phyloP scores from a whole-genome alignment of 1,140 invertebrate genomes.

The Bombus vancouverensis region DNA sequence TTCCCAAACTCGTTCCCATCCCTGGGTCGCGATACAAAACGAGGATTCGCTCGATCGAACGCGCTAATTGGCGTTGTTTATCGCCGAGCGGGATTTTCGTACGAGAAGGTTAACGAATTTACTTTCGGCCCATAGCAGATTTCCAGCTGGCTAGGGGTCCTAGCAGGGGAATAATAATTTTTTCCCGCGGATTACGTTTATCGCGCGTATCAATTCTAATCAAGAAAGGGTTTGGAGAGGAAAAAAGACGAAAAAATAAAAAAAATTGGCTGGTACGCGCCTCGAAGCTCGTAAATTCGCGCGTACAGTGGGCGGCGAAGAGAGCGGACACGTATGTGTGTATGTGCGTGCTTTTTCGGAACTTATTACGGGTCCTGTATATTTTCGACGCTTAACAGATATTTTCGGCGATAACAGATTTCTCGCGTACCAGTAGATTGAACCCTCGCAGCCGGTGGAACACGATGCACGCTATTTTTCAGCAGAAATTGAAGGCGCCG shows the following conservation, averaged over 20 bases:
- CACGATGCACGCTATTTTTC: slow-evolving; percentile 44
- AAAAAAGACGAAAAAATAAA: neutral
- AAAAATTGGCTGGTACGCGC: too few relatives aligned
- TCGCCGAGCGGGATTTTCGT: neutral
- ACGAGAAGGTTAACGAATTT: slow-evolving; percentile 20
- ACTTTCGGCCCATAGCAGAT: neutral
- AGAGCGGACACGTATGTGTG: neutral
- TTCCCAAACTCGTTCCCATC: neutral
- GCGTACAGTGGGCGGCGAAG: neutral
- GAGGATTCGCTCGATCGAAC: slow-evolving; percentile 18
- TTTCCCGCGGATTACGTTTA: neutral
- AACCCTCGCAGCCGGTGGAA: slow-evolving; percentile 20
- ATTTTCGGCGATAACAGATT: slow-evolving; percentile 41
- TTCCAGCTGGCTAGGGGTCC: neutral
- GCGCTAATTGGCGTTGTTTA: slow-evolving; percentile 43
- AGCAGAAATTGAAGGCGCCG: slow-evolving; percentile 46
- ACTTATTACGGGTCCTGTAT: slow-evolving; percentile 4
- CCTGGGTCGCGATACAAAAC: neutral
- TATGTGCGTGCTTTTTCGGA: slow-evolving; percentile 4
- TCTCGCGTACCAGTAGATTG: slow-evolving; percentile 20
- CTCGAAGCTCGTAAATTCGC: slow-evolving; percentile 1
- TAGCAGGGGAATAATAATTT: neutral
- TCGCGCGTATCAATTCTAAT: slow-evolving; percentile 34
- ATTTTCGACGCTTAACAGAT: slow-evolving; percentile 27
- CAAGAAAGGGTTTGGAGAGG: neutral